Evolutionary conservation across 1,140 invertebrate genomes (phyloP), one percentile per base, ranked within the genome.

Genomic region (Trachymyrmex cornetzi): DNA sequence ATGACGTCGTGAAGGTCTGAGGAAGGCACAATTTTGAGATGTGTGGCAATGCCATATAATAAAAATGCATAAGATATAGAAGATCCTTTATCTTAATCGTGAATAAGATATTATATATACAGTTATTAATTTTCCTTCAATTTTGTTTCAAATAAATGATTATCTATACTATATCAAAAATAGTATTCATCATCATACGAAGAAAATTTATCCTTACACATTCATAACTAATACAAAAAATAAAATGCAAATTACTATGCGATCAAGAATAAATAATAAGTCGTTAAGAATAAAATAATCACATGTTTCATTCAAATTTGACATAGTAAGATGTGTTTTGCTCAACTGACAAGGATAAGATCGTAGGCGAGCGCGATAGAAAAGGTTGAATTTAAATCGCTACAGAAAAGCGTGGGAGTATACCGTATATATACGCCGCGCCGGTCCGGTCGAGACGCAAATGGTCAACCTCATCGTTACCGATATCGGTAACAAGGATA

Each of bases 401-500:
- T 57, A 77, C 69, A 90, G 87, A 82, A 61, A 88, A 90, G 89
- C 88, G 90, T 91, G 81, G 90, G 89, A 91, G 90, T 91, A 55
- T 86, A 57, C 44, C 22, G 63, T 77, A 57, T 72, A 87, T 86
- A 81, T 75, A 72, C 44, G 27, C 30, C 6, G 6, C 30, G 34
- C 53, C 61, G 80, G 44, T 34, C 53, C 50, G 63, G 72, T 72
- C 74, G 84, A n/a, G 55, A 50, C 77, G 82, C 66, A 87, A 91
- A 90, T 89, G 85, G 87, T 69, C 88, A 74, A 88, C 82, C 89
- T 89, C 90, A 81, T 91, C 90, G 90, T 91, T 91, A 91, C 81
- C 81, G 89, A 85, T 91, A 91, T 88, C 90, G 88, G 90, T 89
- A 91, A 91, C 90, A 91, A 91, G 90, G 74, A 79, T 89, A 89